Evolutionary conservation across 2,888 invertebrate genomes (phyloP).

Genomic region (Phyto melanocephala): DNA sequence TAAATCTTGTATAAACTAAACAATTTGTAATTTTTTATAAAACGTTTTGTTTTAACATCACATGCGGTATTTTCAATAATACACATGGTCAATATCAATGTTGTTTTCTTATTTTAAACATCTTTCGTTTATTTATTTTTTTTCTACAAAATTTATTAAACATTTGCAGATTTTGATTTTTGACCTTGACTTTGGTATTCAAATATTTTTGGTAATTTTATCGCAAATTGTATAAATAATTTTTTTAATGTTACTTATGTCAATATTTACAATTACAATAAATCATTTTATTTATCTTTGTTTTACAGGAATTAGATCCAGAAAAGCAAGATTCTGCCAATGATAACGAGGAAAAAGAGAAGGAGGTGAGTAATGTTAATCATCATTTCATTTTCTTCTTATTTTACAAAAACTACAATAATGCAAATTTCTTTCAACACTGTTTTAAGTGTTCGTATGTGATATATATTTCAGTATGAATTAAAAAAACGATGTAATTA

Average conservation of each 20-base stretch:
- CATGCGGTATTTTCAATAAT: neutral
- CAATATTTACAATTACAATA: slow-evolving; percentile 1
- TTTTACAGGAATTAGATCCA: slow-evolving; percentile 84
- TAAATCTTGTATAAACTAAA: too few relatives aligned
- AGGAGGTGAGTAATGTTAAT: slow-evolving; percentile 79
- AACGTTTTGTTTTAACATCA: neutral
- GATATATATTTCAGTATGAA: neutral
- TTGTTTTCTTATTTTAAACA: neutral
- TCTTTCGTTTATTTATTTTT: neutral
- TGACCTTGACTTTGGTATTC: slow-evolving; percentile 38
- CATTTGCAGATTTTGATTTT: neutral
- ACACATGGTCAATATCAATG: neutral
- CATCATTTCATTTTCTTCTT: neutral
- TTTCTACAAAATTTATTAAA: neutral
- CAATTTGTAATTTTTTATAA: neutral
- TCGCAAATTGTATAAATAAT: too few relatives aligned
- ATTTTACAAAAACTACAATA: too few relatives aligned
- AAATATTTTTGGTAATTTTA: neutral
- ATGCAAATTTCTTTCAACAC: slow-evolving; percentile 65
- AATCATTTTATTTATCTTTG: slow-evolving; percentile 66
- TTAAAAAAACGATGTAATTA: neutral
- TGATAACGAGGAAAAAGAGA: slow-evolving; percentile 80
- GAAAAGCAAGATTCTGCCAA: slow-evolving; percentile 82
- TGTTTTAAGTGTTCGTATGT: slow-evolving; percentile 3
- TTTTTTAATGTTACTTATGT: slow-evolving; percentile 1